phyloP scores from a whole-genome alignment of 2,113 vertebrate species.

The Pelobates fuscus region DNA sequence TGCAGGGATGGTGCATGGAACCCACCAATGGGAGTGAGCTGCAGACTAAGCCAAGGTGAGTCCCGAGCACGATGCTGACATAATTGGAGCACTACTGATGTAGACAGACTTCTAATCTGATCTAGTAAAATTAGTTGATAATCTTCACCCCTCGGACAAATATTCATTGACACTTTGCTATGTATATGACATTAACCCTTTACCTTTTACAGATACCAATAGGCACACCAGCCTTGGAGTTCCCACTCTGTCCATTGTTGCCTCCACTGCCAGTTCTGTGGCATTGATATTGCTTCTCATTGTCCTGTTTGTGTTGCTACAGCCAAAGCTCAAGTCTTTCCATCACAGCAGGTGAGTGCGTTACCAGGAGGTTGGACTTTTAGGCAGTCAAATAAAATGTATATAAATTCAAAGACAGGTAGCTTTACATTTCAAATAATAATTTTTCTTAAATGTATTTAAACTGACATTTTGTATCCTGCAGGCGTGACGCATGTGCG shows the following conservation, averaged over 20 bases:
- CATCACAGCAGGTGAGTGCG: slow-evolving; percentile 95
- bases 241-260: slow-evolving; percentile 90
- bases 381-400: background rate
- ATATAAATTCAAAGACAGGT: too few species aligned
- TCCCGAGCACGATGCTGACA: slow-evolving; percentile 2
- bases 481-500: slow-evolving; percentile 90
- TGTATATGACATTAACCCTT: too few species aligned
- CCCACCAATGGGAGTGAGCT: slow-evolving; percentile 92
- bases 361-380: too few species aligned
- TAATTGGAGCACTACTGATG: too few species aligned
- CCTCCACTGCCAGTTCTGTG: slow-evolving; percentile 91
- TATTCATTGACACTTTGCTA: too few species aligned
- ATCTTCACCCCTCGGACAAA: too few species aligned
- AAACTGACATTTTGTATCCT: background rate
- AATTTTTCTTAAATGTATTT: background rate
- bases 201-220: slow-evolving; percentile 84
- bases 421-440: too few species aligned
- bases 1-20: slow-evolving; percentile 95
- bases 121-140: too few species aligned
- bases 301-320: slow-evolving; percentile 93
- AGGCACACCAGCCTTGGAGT: slow-evolving; percentile 79
- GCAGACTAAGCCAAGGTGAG: slow-evolving; percentile 86
- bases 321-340: slow-evolving; percentile 97
- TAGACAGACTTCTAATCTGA: too few species aligned
- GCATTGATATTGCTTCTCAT: slow-evolving; percentile 91